Evolutionary conservation across 2,888 invertebrate species (phyloP).

Genomic region (Fabriciana adippe): DNA sequence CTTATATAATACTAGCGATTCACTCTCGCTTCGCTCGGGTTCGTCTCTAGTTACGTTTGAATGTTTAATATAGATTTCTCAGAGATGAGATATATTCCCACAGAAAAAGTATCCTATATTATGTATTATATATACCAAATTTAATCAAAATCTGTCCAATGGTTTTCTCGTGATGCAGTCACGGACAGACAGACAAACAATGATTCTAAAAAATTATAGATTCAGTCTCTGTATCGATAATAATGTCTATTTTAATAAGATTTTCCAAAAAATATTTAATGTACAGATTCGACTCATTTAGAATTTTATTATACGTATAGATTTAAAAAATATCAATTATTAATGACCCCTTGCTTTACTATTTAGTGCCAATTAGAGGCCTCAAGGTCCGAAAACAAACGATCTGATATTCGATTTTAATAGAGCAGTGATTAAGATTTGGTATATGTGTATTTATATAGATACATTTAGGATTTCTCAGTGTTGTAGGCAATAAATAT

Average conservation of each 20-base stretch:
- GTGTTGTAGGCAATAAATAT: background rate
- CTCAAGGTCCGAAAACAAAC: slow-evolving; percentile 18
- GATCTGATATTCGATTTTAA: slow-evolving; percentile 12
- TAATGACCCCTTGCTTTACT: slow-evolving; percentile 20
- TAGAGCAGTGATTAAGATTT: slow-evolving; percentile 9
- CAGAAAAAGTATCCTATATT: too few relatives aligned
- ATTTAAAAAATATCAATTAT: slow-evolving; percentile 20
- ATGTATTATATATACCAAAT: too few relatives aligned
- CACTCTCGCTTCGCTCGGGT: too few relatives aligned
- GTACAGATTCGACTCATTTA: slow-evolving; percentile 9
- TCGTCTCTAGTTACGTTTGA: too few relatives aligned
- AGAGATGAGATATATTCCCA: too few relatives aligned
- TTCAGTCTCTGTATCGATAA: too few relatives aligned
- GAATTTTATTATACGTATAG: background rate
- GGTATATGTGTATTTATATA: background rate
- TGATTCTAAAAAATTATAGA: too few relatives aligned
- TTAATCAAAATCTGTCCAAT: too few relatives aligned
- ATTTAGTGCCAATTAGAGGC: slow-evolving; percentile 19
- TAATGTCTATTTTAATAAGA: too few relatives aligned
- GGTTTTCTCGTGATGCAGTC: too few relatives aligned
- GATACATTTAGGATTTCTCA: background rate
- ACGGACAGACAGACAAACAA: too few relatives aligned
- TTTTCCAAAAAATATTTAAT: background rate
- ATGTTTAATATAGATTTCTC: too few relatives aligned
- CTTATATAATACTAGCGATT: background rate